phyloP scores from a whole-genome alignment of 2,797 vertebrate species.

The Rallus crepitans region DNA sequence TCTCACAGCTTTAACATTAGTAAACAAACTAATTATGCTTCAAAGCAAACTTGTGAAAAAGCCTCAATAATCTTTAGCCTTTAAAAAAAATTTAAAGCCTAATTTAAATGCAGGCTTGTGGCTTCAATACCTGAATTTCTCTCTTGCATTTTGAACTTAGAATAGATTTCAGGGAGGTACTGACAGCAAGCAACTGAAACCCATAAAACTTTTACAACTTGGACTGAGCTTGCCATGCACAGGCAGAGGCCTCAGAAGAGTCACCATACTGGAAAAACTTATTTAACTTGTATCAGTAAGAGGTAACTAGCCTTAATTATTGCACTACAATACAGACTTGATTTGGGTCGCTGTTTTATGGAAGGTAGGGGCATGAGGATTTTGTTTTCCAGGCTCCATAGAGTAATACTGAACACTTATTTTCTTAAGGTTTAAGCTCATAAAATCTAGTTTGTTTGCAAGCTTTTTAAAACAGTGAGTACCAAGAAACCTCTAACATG shows the following conservation, averaged over 20 bases:
- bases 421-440: not conserved
- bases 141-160: not conserved
- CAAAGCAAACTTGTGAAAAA: not conserved
- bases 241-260: not conserved
- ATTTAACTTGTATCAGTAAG: not conserved
- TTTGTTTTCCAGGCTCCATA: not conserved
- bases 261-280: not conserved
- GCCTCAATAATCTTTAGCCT: not conserved
- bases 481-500: not conserved
- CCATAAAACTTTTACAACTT: not conserved
- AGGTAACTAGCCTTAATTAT: not conserved
- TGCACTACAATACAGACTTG: too few species aligned
- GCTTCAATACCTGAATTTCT: not conserved
- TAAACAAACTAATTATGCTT: not conserved
- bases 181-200: not conserved
- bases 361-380: not conserved
- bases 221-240: not conserved
- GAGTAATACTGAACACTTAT: not conserved
- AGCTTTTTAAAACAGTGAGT: not conserved
- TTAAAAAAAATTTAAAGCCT: not conserved
- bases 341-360: not conserved
- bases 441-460: not conserved
- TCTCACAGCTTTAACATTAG: not conserved
- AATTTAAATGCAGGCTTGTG: not conserved
- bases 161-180: not conserved